Conservation (phyloP, 2,888 invertebrate genomes). For the Aporophyla lueneburgensis region DNA sequence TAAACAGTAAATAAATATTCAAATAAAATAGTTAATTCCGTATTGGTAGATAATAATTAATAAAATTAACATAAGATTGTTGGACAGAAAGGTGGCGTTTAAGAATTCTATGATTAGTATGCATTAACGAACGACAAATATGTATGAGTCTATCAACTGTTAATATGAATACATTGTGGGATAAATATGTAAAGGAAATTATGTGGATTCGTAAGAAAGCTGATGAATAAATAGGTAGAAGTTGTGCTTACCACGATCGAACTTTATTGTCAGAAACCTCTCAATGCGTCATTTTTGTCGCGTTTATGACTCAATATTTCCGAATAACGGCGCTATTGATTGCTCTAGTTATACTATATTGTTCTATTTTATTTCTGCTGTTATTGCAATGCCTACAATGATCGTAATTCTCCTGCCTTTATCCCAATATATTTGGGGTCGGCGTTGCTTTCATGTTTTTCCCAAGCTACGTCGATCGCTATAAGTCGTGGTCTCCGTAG, state of each 20-base stretch:
- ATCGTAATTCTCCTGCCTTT: neutral
- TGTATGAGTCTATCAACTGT: slow-evolving; percentile 56
- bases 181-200: slow-evolving; percentile 54
- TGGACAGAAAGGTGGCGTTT: slow-evolving; percentile 13
- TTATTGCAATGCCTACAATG: neutral
- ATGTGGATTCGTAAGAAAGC: slow-evolving; percentile 46
- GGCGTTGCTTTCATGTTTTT: neutral
- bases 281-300: neutral
- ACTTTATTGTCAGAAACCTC: slow-evolving; percentile 7
- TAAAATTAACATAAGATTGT: slow-evolving; percentile 22
- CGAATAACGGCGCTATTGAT: neutral
- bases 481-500: too few species aligned
- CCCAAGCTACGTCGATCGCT: neutral
- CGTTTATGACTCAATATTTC: neutral
- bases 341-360: too few species aligned
- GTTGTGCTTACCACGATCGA: neutral
- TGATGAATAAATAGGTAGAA: slow-evolving; percentile 29
- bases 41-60: slow-evolving; percentile 31
- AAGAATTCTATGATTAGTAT: slow-evolving; percentile 41
- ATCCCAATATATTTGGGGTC: neutral
- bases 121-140: slow-evolving; percentile 48
- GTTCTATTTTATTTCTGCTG: too few species aligned
- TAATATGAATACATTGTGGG: slow-evolving; percentile 43
- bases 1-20: slow-evolving; percentile 16
- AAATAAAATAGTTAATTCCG: slow-evolving; percentile 17